Percentiles rank a stretch among this genome's conserved stretches.
phyloP scores from a whole-genome alignment of 2,888 invertebrate species.

The Smittia sp. region DNA sequence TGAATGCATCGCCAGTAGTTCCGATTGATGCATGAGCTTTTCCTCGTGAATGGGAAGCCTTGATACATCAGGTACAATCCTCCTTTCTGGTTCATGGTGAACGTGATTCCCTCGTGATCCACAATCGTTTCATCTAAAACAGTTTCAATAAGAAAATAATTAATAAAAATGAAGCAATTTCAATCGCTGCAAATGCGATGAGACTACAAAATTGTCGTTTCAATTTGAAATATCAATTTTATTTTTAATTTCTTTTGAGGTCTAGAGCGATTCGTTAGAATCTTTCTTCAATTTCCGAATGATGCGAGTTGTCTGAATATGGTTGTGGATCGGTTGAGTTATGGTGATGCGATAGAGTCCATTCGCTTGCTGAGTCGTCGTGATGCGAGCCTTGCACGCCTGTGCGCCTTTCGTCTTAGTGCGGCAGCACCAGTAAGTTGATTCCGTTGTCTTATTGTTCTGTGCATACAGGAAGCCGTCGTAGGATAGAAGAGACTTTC shows the following conservation, averaged over 20 bases:
- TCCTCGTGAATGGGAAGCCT: conserved; percentile 27
- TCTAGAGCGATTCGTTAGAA: not conserved
- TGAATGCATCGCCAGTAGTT: conserved; percentile 36
- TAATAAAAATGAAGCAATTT: no score
- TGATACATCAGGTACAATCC: conserved; percentile 31
- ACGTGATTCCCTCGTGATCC: conserved; percentile 26
- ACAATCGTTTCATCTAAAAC: no score
- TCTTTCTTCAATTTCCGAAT: conserved; percentile 44
- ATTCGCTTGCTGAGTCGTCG: conserved; percentile 46
- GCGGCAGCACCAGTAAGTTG: conserved; percentile 53
- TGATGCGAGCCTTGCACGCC: conserved; percentile 46
- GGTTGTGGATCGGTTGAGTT: conserved; percentile 50
- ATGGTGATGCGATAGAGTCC: conserved; percentile 48
- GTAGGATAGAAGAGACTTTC: conserved; percentile 48
- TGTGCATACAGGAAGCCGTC: conserved; percentile 51
- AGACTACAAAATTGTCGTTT: not conserved
- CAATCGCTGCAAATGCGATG: no score
- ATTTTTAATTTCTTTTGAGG: not conserved
- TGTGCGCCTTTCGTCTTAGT: conserved; percentile 46
- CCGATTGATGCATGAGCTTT: conserved; percentile 8
- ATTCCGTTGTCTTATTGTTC: conserved; percentile 48
- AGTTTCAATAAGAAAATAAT: no score
- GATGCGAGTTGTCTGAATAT: conserved; percentile 48
- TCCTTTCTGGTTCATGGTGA: conserved; percentile 38
- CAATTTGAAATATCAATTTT: not conserved